phyloP scores from a whole-genome alignment of 2,888 invertebrate species.

The Lampropteryx suffumata region DNA sequence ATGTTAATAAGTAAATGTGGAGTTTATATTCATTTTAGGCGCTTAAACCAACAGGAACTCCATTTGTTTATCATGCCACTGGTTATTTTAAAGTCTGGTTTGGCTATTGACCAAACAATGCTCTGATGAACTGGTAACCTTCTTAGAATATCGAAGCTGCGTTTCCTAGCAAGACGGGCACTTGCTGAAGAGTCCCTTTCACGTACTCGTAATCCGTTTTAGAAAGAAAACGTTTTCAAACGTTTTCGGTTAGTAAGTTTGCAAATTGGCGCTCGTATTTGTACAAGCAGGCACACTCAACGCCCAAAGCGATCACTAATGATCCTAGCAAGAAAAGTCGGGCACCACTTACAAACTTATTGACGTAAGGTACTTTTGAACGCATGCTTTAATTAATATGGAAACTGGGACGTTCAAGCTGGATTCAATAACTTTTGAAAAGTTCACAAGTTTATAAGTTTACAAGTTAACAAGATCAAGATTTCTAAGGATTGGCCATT shows the following conservation, averaged over 20 bases:
- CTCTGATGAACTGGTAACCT: too few relatives aligned
- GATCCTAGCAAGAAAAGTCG: constrained; percentile 14
- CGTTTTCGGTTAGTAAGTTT: neutral
- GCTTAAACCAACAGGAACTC: neutral
- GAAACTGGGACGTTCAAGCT: constrained; percentile 9
- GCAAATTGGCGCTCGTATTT: constrained; percentile 3
- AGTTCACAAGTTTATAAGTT: too few relatives aligned
- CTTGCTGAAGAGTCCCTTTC: too few relatives aligned
- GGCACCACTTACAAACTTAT: constrained; percentile 9
- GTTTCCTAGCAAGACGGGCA: too few relatives aligned
- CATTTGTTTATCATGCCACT: neutral
- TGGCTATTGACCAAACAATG: too few relatives aligned
- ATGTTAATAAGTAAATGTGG: constrained; percentile 16
- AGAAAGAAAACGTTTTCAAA: too few relatives aligned
- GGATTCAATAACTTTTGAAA: too few relatives aligned
- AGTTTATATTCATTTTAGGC: neutral
- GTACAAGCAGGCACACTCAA: neutral
- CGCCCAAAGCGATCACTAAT: constrained; percentile 15
- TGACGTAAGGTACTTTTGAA: constrained; percentile 19
- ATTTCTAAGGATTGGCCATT: too few relatives aligned
- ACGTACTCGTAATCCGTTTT: too few relatives aligned
- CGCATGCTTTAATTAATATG: constrained; percentile 22
- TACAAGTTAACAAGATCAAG: too few relatives aligned
- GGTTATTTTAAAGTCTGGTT: too few relatives aligned
- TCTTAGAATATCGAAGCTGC: too few relatives aligned